phyloP scores from a whole-genome alignment of 2,113 vertebrate genomes.

The Urocolius indicus region DNA sequence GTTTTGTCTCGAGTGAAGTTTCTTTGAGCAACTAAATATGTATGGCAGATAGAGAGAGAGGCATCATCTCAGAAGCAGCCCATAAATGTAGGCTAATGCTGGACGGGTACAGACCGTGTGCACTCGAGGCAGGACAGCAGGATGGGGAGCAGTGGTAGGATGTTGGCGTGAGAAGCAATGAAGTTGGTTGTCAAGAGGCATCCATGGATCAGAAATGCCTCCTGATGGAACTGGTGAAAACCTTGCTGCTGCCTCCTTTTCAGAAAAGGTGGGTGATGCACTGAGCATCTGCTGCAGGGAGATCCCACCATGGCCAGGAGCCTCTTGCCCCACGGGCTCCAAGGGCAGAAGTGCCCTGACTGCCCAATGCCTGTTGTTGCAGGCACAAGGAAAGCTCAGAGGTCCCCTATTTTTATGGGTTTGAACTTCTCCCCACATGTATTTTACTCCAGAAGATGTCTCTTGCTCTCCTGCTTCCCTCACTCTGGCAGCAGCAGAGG shows the following conservation, averaged over 20 bases:
- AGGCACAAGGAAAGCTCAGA: neutral
- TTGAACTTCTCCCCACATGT: accelerated
- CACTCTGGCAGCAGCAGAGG: accelerated
- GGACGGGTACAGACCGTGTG: accelerated
- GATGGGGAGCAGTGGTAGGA: neutral
- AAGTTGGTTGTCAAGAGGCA: neutral
- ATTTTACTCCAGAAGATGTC: neutral
- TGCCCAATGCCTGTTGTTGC: accelerated
- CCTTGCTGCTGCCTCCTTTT: neutral
- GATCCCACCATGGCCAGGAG: neutral
- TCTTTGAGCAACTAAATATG: neutral
- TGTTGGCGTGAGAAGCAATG: neutral
- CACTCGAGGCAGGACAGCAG: neutral
- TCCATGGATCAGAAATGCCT: neutral
- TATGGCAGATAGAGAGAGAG: neutral
- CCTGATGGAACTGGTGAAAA: neutral
- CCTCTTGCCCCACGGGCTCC: accelerated
- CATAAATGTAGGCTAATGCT: neutral
- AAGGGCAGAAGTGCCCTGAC: neutral
- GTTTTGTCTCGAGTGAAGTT: neutral
- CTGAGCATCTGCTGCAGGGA: neutral
- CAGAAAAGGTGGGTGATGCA: neutral
- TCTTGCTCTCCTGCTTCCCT: neutral
- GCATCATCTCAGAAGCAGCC: neutral
- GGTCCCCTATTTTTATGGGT: neutral